phyloP scores from a whole-genome alignment of 2,113 vertebrate species.

The Cheilinus undulatus region DNA sequence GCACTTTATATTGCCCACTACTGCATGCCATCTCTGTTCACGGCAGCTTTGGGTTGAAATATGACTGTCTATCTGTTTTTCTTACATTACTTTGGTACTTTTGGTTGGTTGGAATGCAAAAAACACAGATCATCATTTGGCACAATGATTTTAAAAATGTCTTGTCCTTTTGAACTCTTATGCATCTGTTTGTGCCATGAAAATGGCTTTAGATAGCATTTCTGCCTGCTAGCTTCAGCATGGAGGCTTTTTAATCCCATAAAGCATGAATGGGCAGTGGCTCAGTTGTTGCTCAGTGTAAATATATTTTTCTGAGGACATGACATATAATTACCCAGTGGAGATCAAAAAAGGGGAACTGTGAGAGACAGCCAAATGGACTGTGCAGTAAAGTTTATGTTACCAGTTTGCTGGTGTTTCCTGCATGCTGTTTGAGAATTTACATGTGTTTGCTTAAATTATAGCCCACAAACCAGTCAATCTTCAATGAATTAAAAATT shows the following conservation, averaged over 20 bases:
- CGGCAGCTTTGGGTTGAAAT: no score
- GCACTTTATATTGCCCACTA: no score
- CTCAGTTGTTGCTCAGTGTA: background rate
- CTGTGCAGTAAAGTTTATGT: background rate
- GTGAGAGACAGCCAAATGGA: background rate
- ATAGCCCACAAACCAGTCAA: slow-evolving; percentile 2
- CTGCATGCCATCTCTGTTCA: no score
- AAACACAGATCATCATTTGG: slow-evolving; percentile 1
- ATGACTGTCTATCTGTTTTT: no score
- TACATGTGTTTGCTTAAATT: background rate
- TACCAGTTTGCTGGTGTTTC: background rate
- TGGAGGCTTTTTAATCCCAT: background rate
- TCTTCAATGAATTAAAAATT: slow-evolving; percentile 15
- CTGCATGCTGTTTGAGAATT: no score
- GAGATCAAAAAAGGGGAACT: no score
- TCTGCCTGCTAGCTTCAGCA: background rate
- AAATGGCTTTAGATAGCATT: background rate
- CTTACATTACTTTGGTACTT: no score
- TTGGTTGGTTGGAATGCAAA: no score
- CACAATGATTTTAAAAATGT: background rate
- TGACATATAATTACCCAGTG: no score
- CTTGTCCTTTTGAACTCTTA: background rate
- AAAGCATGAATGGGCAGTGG: background rate
- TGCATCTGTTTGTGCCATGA: no score
- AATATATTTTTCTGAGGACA: background rate